Evolutionary conservation across 1,140 invertebrate genomes (phyloP), one percentile per base, ranked within the genome.

Genomic region (Hirudo medicinalis): DNA sequence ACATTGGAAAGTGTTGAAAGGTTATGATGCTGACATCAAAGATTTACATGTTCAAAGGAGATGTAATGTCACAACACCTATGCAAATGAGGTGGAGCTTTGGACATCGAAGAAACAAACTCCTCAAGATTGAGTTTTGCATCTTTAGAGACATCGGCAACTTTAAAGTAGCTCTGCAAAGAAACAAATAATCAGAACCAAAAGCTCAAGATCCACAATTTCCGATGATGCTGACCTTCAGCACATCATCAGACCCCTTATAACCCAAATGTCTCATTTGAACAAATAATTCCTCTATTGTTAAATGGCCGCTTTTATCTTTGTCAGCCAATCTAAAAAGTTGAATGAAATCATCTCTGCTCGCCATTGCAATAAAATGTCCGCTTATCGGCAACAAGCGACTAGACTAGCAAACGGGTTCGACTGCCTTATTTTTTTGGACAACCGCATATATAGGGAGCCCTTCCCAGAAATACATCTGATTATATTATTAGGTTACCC

Each of bases 11-110:
- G 9, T 49, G 43, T 49, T 49, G 11, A 49, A 49, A 49, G 4
- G 43, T 49, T 17, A 17, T 49, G 43, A 49, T 9, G 43, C 13
- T 49, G 15, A 13, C 43, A 49, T 49, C 43, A 13, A 49, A 0
- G 11, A 2, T 17, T 49, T 17, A 49, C 3, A 49, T 8, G 15
- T 49, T 49, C 9, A 49, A 49, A 15, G 0, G 1, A 49, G 11
- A 49, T 17, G 43, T 9, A 8, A 49, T 15, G 43, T 49, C 43
- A 70, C 69, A 9, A 5, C 43, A 70, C 69, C 69, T 43, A 40
- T 70, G 69, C 43, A 70, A 25, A 36, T 70, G 69, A 54, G 69
- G 32, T n/a, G 69, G 69, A 20, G 69, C 69, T 32, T 70, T 70
- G 43, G 36, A 25, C 69, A 70, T 70, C 0, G 69, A 36, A 20